These are phyloP conservation scores for Lasioglossum oenotherae DNA, from an alignment of 2,888 invertebrate species.

Conservation along the genomic window DNA sequence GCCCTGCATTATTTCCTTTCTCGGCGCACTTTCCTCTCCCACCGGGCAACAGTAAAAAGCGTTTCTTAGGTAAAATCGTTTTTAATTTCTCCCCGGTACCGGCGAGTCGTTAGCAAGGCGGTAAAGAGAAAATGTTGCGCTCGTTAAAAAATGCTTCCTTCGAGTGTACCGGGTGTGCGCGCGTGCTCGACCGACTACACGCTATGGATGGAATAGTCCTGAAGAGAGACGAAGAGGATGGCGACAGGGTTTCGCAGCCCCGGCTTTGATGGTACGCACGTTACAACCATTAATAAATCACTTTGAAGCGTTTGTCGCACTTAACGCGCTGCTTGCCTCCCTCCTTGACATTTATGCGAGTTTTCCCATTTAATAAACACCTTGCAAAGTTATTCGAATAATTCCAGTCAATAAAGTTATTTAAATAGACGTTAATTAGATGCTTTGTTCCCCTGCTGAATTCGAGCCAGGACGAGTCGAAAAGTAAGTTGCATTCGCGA, in stretches of 20 bases:
- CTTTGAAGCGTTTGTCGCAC: constrained; percentile 69
- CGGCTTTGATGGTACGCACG: constrained; percentile 58
- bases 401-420: background rate
- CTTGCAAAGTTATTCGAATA: background rate
- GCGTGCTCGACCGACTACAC: constrained; percentile 11
- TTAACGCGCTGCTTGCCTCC: constrained; percentile 39
- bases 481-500: background rate
- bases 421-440: background rate
- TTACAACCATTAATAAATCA: constrained; percentile 80
- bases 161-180: constrained; percentile 42
- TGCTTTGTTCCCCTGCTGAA: background rate
- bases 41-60: background rate
- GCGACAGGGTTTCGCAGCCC: constrained; percentile 40
- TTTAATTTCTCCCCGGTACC: constrained; percentile 55
- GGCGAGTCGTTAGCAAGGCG: constrained; percentile 52
- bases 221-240: background rate
- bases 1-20: constrained; percentile 21
- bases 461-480: background rate
- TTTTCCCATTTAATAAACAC: constrained; percentile 22
- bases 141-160: constrained; percentile 66
- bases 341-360: constrained; percentile 12
- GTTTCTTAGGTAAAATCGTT: constrained; percentile 49
- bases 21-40: background rate
- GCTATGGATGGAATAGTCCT: background rate
- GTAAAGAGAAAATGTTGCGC: constrained; percentile 61